Conservation (phyloP, 2,113 vertebrate genomes). For the Xyliphius kryptos region DNA sequence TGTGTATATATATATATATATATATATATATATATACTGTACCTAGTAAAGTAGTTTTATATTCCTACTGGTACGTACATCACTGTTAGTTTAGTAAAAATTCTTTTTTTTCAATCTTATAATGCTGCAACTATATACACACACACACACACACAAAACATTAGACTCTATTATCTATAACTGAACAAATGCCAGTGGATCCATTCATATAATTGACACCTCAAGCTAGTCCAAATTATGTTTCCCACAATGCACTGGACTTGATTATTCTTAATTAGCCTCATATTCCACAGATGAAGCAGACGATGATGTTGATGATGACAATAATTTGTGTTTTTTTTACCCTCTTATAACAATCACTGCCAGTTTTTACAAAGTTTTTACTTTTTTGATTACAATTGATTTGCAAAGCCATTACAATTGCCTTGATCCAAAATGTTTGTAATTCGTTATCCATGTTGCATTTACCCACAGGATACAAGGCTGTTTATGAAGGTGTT, state of each 20-base stretch:
- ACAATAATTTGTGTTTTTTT: slow-evolving; percentile 18
- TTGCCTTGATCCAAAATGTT: too few relatives aligned
- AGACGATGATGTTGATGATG: slow-evolving; percentile 32
- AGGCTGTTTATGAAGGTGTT: too few relatives aligned
- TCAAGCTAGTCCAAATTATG: slow-evolving; percentile 39
- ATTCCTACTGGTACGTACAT: too few relatives aligned
- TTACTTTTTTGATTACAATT: slow-evolving; percentile 7
- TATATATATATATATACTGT: too few relatives aligned
- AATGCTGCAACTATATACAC: too few relatives aligned
- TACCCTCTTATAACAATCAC: not conserved
- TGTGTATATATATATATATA: too few relatives aligned
- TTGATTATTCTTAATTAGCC: slow-evolving; percentile 40
- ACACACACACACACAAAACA: slow-evolving; percentile 33
- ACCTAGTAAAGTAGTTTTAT: too few relatives aligned
- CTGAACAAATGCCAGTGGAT: slow-evolving; percentile 39
- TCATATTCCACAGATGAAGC: slow-evolving; percentile 32
- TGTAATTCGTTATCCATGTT: too few relatives aligned
- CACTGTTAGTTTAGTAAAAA: too few relatives aligned
- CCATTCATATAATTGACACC: slow-evolving; percentile 43
- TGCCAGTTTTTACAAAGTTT: slow-evolving; percentile 12
- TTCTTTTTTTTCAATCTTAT: too few relatives aligned
- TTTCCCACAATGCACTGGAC: slow-evolving; percentile 36
- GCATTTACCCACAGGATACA: too few relatives aligned
- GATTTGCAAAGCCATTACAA: not conserved
- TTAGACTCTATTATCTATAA: slow-evolving; percentile 29